Base-by-base conservation (phyloP, 2,797 vertebrate species). In the Tokudaia tokunoshimensis region DNA sequence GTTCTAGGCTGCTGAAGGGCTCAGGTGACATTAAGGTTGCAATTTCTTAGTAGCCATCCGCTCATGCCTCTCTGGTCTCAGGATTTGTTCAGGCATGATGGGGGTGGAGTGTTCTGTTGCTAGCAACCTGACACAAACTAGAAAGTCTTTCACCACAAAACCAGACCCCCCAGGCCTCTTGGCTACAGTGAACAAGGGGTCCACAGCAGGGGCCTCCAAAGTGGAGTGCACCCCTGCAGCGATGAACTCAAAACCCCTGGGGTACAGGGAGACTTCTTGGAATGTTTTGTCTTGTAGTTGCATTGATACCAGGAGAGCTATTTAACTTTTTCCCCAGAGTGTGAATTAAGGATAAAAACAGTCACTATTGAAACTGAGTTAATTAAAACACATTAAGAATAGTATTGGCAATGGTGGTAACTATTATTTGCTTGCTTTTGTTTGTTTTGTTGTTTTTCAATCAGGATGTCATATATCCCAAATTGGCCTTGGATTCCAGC, bases 331-430 rank as follows among this genome's bases (percentile, higher is more conserved):
- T 19, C 29, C 86, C 29, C 82, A 59, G 1, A 1, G 50, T 65
- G 72, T 87, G 52, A 92, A 31, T 47, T 24, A 31, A 44, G 74
- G 79, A 67, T 50, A 75, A 86, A 94, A 91, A 86, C 1, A 91
- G 55, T 13, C 29, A 41, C 92, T 70, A 44, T 61, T 31, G n/a
- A 63, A n/a, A 59, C 47, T 47, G 50, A 72, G 34, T n/a, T 57
- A 65, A 31, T 79, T 78, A 79, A 79, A 74, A 37, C 34, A 26
- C 2, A 1, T 34, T 26, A 31, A 59, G 92, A 82, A 72, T 22
- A 26, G 6, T 1, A 17, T 29, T 47, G 26, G 61, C 79, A 59
- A 12, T 20, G 0, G 3, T 50, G 47, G 41, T 31, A 47, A 24
- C 84, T 74, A 17, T 44, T 65, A 34, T 65, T 89, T 44, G 9